Base-by-base conservation (phyloP, 2,113 vertebrate genomes). In the Astur gentilis region DNA sequence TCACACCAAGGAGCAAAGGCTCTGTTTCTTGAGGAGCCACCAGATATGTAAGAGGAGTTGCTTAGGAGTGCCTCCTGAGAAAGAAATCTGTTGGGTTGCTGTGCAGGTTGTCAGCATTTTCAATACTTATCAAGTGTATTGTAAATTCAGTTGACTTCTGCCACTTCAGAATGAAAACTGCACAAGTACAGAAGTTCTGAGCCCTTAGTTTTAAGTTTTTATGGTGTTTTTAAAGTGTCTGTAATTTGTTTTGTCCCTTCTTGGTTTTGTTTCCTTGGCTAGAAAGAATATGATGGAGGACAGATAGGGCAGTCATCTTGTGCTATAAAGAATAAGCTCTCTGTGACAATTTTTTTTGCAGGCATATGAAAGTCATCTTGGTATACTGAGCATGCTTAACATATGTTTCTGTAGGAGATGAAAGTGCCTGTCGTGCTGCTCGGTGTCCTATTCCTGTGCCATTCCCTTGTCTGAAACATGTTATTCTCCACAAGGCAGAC, bases 91-190 rank as follows among this genome's bases (percentile, higher is more conserved):
- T 52, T 58, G 55, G 18, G 15, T 70, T 70, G 50, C 81, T n/a
- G 9, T 82, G 65, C n/a, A 58, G 49, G 60, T 65, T 58, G 47
- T 34, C 87, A 64, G 64, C n/a, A 3, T 83, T 75, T 88, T 42
- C 6, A 0, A 6, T 38, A 7, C 14, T 69, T 67, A 36, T 19
- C 82, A 16, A 3, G 0, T 40, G 17, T 23, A 4, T 27, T 89
- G n/a, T 26, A 60, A 80, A 44, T 34, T 38, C 50, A 10, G 16
- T 54, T 58, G 50, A 31, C 6, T 62, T 64, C 18, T 83, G 60
- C 36, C 31, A 1, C 66, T 54, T 40, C 16, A 15, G 54, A 55
- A 6, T 80, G 71, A 65, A 29, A 25, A 7, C 40, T 80, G 49
- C 36, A 6, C 32, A 9, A n/a, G 29, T 3, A n/a, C 17, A 36